A percentile compares a stretch with the other conserved stretches of the same genome.
phyloP scores from a whole-genome alignment of 1,140 invertebrate species.

The Thaumetopoea pityocampa region DNA sequence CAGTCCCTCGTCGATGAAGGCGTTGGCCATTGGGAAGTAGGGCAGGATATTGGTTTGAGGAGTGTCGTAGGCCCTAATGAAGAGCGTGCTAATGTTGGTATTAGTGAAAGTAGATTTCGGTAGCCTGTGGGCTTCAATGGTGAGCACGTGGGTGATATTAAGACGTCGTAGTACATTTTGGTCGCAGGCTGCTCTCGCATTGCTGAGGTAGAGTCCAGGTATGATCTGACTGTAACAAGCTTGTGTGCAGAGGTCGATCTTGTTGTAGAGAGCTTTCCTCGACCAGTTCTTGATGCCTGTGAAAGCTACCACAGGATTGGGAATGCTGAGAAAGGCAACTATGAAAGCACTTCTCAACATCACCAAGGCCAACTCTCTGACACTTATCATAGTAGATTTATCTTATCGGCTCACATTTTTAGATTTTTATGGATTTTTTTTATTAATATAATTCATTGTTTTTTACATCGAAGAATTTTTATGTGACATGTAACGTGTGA shows the following conservation, averaged over 20 bases:
- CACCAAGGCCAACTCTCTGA: constrained; percentile 38
- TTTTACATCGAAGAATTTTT: constrained; percentile 25
- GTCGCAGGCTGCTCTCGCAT: constrained; percentile 57
- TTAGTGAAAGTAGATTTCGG: constrained; percentile 52
- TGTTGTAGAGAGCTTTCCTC: constrained; percentile 42
- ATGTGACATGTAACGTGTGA: constrained; percentile 31
- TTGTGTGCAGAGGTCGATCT: constrained; percentile 62
- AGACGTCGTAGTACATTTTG: constrained; percentile 47
- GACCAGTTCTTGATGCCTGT: constrained; percentile 52
- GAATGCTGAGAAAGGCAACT: constrained; percentile 52
- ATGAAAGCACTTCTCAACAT: constrained; percentile 60
- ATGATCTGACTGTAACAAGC: constrained; percentile 59
- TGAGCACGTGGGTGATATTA: constrained; percentile 67
- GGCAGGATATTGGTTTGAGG: constrained; percentile 59
- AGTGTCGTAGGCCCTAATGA: constrained; percentile 64
- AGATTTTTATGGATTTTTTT: constrained; percentile 27
- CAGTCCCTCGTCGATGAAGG: constrained; percentile 61
- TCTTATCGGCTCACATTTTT: constrained; percentile 35
- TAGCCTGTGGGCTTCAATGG: constrained; percentile 49
- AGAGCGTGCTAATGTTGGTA: constrained; percentile 54
- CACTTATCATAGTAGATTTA: constrained; percentile 36
- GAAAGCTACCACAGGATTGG: constrained; percentile 45
- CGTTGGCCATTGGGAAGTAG: constrained; percentile 67
- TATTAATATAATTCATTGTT: constrained; percentile 9
- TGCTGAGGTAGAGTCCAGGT: constrained; percentile 63